Percentiles rank a stretch among this genome's conserved stretches.
phyloP scores from a whole-genome alignment of 2,113 vertebrate genomes.

The Elephas maximus region DNA sequence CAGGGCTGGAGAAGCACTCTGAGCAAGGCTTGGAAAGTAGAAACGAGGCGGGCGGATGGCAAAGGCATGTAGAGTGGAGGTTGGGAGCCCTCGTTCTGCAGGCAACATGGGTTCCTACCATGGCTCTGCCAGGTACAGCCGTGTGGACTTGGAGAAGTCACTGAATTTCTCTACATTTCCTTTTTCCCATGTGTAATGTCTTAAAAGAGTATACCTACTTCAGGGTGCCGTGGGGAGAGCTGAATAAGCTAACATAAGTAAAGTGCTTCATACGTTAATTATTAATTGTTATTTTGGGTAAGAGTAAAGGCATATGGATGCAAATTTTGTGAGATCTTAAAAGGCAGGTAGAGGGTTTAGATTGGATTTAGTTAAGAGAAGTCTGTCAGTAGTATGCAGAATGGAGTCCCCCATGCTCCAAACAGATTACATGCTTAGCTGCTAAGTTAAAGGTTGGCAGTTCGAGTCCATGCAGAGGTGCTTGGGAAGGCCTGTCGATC shows the following conservation, averaged over 20 bases:
- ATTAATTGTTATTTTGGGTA: neutral
- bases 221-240: neutral
- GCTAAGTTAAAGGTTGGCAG: neutral
- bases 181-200: neutral
- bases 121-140: neutral
- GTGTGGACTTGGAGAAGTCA: neutral
- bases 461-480: neutral
- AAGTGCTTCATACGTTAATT: neutral
- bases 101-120: neutral
- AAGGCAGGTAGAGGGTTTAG: neutral
- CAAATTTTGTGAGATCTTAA: neutral
- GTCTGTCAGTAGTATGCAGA: neutral
- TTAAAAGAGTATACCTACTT: neutral
- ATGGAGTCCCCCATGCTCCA: no score
- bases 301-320: neutral
- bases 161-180: neutral
- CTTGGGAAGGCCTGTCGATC: neutral
- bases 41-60: neutral
- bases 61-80: accelerated
- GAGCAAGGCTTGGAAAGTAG: neutral
- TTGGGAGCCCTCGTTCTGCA: neutral
- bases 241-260: neutral
- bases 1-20: no score
- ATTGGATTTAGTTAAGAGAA: neutral
- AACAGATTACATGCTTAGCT: neutral